Base-by-base conservation (phyloP, 2,113 vertebrate genomes). In the Nymphicus hollandicus region DNA sequence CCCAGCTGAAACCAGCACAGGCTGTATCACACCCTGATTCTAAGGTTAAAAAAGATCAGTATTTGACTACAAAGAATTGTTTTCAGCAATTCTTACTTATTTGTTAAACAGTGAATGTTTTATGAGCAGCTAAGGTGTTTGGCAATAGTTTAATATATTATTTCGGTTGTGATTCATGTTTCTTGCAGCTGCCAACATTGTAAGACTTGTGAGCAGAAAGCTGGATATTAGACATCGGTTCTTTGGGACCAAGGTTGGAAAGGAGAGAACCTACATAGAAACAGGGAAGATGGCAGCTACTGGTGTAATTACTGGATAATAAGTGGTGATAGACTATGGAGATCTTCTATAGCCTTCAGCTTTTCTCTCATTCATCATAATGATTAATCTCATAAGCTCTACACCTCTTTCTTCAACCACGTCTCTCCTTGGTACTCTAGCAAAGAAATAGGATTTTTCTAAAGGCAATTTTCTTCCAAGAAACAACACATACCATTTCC, bases 381-480 rank as follows among this genome's bases (percentile, higher is more conserved):
- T 81, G 77, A 89, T 52, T 68, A 84, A 58, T 86, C 74, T 90
- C 37, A 53, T 72, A 89, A 91, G 35, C 56, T 81, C 6, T 68
- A n/a, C n/a, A 39, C 46, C 37, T 86, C 60, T 74, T 84, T 84
- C 69, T 84, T 69, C 39, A 60, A 46, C 60, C 23, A 39, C 8
- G 11, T 68, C 43, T 86, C 27, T 81, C 56, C 73, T 65, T 68
- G 44, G 68, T 76, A 44, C 56, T 37, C 24, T n/a, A 55, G 44
- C 28, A 81, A 89, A 87, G 84, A 94, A 95, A 92, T 35, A 47
- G 65, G 52, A 82, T 87, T 95, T 96, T 89, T 95, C 61, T 81
- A 23, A 91, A 82, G 61, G 81, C 63, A 89, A 66, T 93, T 95
- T 96, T 92, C 73, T 92, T 73, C 81, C 61, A 52, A 93, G 91